phyloP scores from a whole-genome alignment of 2,113 vertebrate genomes.

The Oenanthe oenanthe region DNA sequence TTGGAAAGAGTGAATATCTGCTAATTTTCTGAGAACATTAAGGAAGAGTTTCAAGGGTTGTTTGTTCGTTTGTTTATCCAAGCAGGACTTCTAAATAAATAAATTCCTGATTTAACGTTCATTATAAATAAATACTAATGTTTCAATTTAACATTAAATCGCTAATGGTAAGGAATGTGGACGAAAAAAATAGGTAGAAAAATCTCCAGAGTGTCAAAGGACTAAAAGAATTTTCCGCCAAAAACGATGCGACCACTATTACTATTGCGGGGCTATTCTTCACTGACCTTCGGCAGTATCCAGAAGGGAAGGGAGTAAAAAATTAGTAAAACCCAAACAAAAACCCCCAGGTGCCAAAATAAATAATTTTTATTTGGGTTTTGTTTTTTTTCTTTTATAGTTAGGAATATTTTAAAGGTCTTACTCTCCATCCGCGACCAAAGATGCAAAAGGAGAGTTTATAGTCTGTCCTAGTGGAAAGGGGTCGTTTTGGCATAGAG shows the following conservation, averaged over 20 bases:
- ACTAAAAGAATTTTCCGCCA: not conserved
- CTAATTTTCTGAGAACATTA: not conserved
- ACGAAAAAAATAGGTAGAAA: not conserved
- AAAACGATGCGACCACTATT: accelerated
- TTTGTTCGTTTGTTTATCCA: not conserved
- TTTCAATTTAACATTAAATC: not conserved
- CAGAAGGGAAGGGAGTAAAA: not conserved
- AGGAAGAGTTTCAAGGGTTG: not conserved
- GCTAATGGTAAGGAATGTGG: not conserved
- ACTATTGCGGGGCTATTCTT: not conserved
- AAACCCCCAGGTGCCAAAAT: accelerated
- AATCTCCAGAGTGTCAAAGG: not conserved
- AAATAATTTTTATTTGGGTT: accelerated
- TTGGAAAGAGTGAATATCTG: not conserved
- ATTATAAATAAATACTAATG: not conserved
- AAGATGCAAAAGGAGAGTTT: not conserved
- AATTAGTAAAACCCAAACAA: not conserved
- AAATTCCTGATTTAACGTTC: not conserved
- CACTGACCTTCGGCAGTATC: not conserved
- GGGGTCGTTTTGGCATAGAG: not conserved
- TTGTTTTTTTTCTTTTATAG: not conserved
- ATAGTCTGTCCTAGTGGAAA: not conserved
- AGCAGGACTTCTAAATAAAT: not conserved
- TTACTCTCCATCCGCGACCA: not conserved
- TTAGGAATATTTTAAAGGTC: not conserved